phyloP scores from a whole-genome alignment of 1,140 invertebrate species.

The Drosophila guanche region DNA sequence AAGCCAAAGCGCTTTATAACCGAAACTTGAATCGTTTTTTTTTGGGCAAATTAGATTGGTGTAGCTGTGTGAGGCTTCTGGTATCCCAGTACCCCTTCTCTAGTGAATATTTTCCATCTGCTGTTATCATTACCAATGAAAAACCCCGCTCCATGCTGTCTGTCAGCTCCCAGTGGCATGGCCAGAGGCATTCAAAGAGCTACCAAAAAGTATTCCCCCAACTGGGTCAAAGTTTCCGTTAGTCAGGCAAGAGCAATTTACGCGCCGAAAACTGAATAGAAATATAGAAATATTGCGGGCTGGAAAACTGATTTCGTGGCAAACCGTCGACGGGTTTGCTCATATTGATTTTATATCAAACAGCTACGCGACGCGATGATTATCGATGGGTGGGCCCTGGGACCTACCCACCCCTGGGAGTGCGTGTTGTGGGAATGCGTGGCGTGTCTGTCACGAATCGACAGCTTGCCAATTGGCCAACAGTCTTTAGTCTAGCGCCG shows the following conservation, averaged over 20 bases:
- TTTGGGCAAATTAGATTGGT: too few relatives aligned
- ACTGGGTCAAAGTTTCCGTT: slow-evolving; percentile 66
- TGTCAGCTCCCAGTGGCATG: background rate
- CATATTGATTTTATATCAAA: slow-evolving; percentile 59
- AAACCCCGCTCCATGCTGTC: slow-evolving; percentile 35
- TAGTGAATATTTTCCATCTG: slow-evolving; percentile 28
- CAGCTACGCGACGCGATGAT: slow-evolving; percentile 9
- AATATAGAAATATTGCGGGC: slow-evolving; percentile 34
- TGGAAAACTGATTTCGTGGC: slow-evolving; percentile 41
- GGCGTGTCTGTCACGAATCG: slow-evolving; percentile 44
- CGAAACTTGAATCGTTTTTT: background rate
- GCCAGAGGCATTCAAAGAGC: slow-evolving; percentile 43
- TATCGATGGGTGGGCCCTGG: slow-evolving; percentile 28
- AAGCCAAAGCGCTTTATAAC: background rate
- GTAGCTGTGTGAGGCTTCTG: too few relatives aligned
- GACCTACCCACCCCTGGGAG: slow-evolving; percentile 7
- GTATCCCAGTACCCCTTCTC: too few relatives aligned
- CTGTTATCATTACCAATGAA: slow-evolving; percentile 47
- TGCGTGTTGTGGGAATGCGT: slow-evolving; percentile 49
- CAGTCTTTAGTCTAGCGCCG: slow-evolving; percentile 26
- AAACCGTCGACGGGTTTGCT: slow-evolving; percentile 36
- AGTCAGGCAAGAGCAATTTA: slow-evolving; percentile 6
- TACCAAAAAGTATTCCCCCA: slow-evolving; percentile 28
- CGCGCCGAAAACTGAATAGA: slow-evolving; percentile 20
- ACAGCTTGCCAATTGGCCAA: slow-evolving; percentile 18